Evolutionary conservation across 1,140 invertebrate species (phyloP), one percentile per base, ranked within the genome.

Genomic region (Bombus terrestris): DNA sequence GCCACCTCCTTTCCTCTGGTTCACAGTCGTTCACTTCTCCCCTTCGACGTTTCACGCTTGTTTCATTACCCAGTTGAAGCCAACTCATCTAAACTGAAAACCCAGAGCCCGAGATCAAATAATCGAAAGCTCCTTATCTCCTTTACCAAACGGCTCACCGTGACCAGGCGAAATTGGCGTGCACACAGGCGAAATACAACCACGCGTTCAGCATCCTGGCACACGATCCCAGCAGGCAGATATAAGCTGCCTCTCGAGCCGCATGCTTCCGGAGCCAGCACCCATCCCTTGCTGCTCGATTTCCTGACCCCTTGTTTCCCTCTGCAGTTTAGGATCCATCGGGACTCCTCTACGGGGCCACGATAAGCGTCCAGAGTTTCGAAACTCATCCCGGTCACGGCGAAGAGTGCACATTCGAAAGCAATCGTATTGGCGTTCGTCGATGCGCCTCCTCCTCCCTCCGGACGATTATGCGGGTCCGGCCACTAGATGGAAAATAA

Each of bases 331-430:
- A 37, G 64, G 53, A 76, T 77, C 62, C 39, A 62, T 5, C 80
- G n/a, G 80, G 59, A 66, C 64, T 82, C 79, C 72, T 86, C 76
- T 76, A 83, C 62, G 28, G 53, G 28, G 15, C n/a, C 22, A n/a
- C 85, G 85, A 86, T 83, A 86, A 83, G 62, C 62, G 72, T 41
- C 35, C 39, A 39, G 80, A 86, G 72, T 83, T 83, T 83, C 80
- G 80, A 83, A 86, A 79, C 84, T 86, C 71, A 71, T 75, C 37
- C 35, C 62, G n/a, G 37, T 80, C 83, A 85, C 57, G 53, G 68
- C 78, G 77, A 85, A 57, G 71, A 74, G 62, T 59, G 69, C 79
- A 57, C 79, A 75, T 75, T 81, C 84, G 59, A 81, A 62, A 68
- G 84, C 79, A 69, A 81, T 81, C 84, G 69, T 81, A 81, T 86